Percentiles rank a stretch among this genome's conserved stretches.
Conservation (phyloP, 2,888 invertebrate genomes). For the Crematogaster levior region DNA sequence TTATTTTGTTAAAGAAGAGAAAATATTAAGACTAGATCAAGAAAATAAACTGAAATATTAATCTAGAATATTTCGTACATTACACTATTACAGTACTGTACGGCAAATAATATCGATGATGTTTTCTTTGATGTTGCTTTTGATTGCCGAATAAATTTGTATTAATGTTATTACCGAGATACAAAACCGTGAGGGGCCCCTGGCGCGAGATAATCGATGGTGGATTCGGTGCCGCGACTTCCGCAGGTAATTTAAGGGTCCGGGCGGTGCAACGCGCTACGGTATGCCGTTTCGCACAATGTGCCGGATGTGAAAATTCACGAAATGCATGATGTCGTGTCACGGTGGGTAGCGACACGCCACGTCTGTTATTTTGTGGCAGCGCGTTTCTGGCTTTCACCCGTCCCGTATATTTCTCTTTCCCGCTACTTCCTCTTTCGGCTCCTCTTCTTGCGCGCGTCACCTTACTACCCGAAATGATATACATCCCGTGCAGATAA, state of each 20-base stretch:
- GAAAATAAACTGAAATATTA: not conserved
- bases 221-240: slow-evolving; percentile 74
- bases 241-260: slow-evolving; percentile 78
- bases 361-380: slow-evolving; percentile 74
- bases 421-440: slow-evolving; percentile 51
- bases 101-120: not conserved
- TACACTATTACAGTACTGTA: not conserved
- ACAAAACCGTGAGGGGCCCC: slow-evolving; percentile 25
- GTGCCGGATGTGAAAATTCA: slow-evolving; percentile 73
- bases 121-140: not conserved
- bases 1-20: not conserved
- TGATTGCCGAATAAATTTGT: not conserved
- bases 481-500: slow-evolving; percentile 55
- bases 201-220: slow-evolving; percentile 71
- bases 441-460: slow-evolving; percentile 39
- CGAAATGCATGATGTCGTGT: slow-evolving; percentile 67
- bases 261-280: slow-evolving; percentile 39
- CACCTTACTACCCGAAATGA: slow-evolving; percentile 49
- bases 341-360: slow-evolving; percentile 76
- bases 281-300: slow-evolving; percentile 52
- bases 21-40: not conserved
- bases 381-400: slow-evolving; percentile 61
- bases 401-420: slow-evolving; percentile 52
- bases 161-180: not conserved
- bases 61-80: not conserved